Evolutionary conservation across 2,888 invertebrate species (phyloP), one percentile per base, ranked within the genome.

Genomic region (Apodemia duryi): DNA sequence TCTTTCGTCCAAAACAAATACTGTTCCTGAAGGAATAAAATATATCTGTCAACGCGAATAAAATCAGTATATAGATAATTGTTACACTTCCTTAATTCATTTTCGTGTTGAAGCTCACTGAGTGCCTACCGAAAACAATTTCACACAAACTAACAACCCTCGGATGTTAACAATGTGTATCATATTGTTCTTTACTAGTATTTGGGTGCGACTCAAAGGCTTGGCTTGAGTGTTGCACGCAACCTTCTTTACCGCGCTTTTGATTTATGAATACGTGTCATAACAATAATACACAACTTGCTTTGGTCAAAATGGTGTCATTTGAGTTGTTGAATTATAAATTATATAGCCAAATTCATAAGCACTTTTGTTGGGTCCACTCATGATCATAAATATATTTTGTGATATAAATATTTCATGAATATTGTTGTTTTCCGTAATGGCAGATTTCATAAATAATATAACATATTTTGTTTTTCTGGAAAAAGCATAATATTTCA

Each of bases 131-230:
- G 57, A 66, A 68, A 71, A 69, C 71, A 67, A 72, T 71, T 72
- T 71, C 64, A 68, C 68, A 68, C 61, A 46, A 61, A 61, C 63
- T 64, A 62, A 65, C 69, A 69, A 70, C 68, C 71, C 66, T 69
- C 68, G 57, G 68, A 67, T 71, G 70, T 71, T 71, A 70, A 72
- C 63, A 62, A 57, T 57, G 65, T 62, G 64, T 62, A 61, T 46
- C 46, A 67, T 64, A 71, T 70, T 68, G 71, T 73, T 68, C 68
- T 70, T 67, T 71, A 65, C 72, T 69, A 68, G 68, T 70, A 71
- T 63, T 71, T 72, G 72, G 75, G 72, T 67, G 74, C 71, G 72
- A 69, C 73, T 68, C 13, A 70, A 46, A 74, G 74, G 74, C 75
- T 75, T 70, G 76, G 75, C 70, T 66, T 62, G 46, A 57, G 65